Percentiles rank a stretch among this genome's conserved stretches.
phyloP scores from a whole-genome alignment of 2,113 vertebrate genomes.

The Penelope pileata region DNA sequence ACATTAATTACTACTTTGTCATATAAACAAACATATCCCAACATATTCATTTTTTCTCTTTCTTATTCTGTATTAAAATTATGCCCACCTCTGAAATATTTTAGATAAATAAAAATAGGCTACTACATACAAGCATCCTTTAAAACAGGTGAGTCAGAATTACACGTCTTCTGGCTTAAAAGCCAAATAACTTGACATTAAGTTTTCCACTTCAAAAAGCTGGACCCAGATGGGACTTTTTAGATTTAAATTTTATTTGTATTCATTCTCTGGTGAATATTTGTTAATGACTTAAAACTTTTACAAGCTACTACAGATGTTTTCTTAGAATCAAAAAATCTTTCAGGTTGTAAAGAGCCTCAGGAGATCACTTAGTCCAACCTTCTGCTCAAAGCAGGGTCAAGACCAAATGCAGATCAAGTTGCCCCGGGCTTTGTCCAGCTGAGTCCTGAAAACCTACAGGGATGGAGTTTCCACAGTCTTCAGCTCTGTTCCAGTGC shows the following conservation, averaged over 20 bases:
- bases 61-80: background rate
- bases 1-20: background rate
- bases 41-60: background rate
- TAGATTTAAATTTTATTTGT: background rate
- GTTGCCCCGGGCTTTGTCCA: background rate
- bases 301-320: background rate
- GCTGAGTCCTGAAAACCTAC: background rate
- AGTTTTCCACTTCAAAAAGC: background rate
- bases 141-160: background rate
- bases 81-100: background rate
- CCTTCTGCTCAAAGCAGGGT: background rate
- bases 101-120: background rate
- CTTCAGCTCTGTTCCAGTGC: background rate
- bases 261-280: background rate
- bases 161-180: background rate
- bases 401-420: background rate
- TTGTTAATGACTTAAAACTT: background rate
- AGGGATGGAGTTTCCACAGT: background rate
- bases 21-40: background rate
- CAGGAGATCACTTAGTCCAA: background rate
- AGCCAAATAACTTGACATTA: fast-evolving
- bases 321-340: background rate
- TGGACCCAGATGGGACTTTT: background rate
- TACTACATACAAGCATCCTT: background rate
- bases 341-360: background rate